phyloP scores from a whole-genome alignment of 2,113 vertebrate species.

The Hyla sarda region DNA sequence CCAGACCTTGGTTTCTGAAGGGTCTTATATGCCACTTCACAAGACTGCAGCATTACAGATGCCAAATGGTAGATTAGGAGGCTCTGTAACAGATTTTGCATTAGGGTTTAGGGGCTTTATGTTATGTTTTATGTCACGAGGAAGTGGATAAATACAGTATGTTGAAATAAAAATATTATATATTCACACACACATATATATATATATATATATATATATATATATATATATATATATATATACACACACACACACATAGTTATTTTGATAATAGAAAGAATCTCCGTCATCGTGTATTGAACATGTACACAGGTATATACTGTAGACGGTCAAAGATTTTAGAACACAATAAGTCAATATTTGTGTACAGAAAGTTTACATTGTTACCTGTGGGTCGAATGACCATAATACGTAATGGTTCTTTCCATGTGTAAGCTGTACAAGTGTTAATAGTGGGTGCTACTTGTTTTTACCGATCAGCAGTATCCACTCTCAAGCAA shows the following conservation, averaged over 20 bases:
- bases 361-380: neutral
- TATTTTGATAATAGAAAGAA: no score
- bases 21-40: neutral
- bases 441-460: constrained; percentile 3
- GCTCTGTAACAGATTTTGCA: neutral
- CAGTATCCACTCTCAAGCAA: constrained; percentile 24
- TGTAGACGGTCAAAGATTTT: neutral
- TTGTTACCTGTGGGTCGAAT: neutral
- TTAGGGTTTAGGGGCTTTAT: neutral
- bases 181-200: no score
- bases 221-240: no score
- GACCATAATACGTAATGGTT: neutral
- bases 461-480: constrained; percentile 11
- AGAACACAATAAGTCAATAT: neutral
- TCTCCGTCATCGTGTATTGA: no score
- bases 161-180: no score
- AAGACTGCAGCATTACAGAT: neutral
- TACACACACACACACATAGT: no score
- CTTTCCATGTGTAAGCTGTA: neutral
- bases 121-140: neutral
- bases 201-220: no score
- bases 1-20: neutral
- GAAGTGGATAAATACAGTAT: no score
- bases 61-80: neutral
- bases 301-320: no score